Conservation (phyloP, 2,888 invertebrate species). For the Drosophila kuntzei region DNA sequence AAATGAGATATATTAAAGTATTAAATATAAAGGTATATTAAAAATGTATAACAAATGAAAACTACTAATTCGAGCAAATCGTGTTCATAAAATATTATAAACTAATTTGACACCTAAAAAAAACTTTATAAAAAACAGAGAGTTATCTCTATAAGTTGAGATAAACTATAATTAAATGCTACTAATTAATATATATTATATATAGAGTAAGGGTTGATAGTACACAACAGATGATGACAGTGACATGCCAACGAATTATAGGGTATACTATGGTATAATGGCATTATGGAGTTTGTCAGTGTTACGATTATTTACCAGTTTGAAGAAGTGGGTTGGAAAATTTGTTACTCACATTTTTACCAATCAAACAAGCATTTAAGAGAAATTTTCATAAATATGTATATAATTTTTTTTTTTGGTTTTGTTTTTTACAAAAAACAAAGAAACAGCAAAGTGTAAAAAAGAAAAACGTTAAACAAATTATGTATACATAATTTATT, state of each 20-base stretch:
- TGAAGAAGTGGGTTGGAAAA: constrained; percentile 73
- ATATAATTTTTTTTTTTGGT: constrained; percentile 63
- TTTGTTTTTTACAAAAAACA: constrained; percentile 53
- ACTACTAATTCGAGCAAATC: background rate
- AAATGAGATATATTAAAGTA: background rate
- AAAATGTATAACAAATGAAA: background rate
- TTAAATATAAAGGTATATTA: background rate
- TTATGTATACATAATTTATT: constrained; percentile 55
- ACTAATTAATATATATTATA: constrained; percentile 18
- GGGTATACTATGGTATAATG: constrained; percentile 32
- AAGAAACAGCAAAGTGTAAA: constrained; percentile 71
- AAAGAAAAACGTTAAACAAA: constrained; percentile 59
- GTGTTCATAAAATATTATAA: background rate
- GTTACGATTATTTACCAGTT: constrained; percentile 66
- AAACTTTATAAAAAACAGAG: background rate
- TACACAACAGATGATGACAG: constrained; percentile 37
- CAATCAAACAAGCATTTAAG: constrained; percentile 85
- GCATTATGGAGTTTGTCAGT: constrained; percentile 30
- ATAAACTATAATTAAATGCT: background rate
- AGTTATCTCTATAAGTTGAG: background rate
- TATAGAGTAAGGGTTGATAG: constrained; percentile 2
- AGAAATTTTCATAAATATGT: constrained; percentile 81
- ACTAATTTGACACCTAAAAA: background rate
- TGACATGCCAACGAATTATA: constrained; percentile 52
- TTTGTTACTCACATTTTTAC: constrained; percentile 85